A percentile compares a stretch with the other conserved stretches of the same genome.
phyloP scores from a whole-genome alignment of 2,888 invertebrate genomes.

The Troides helena region DNA sequence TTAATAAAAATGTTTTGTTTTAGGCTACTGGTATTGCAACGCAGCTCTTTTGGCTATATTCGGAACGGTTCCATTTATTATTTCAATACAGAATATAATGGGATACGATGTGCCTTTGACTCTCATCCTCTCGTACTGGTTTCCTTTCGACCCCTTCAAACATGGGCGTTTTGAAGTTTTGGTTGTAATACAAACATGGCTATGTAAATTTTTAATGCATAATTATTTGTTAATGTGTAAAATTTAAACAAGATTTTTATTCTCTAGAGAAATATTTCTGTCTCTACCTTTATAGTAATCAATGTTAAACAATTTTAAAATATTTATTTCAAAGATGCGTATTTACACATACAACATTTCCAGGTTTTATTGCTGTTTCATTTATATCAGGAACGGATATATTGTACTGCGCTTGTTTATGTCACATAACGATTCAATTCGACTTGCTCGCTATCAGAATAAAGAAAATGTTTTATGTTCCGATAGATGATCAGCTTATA shows the following conservation, averaged over 20 bases:
- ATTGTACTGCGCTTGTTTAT: constrained; percentile 58
- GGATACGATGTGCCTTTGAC: constrained; percentile 50
- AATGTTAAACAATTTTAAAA: no score
- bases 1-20: not conserved
- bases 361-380: constrained; percentile 56
- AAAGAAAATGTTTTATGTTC: constrained; percentile 49
- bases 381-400: constrained; percentile 60
- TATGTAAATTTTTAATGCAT: constrained; percentile 47
- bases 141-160: constrained; percentile 60
- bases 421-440: constrained; percentile 63
- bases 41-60: constrained; percentile 52
- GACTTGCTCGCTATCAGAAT: constrained; percentile 56
- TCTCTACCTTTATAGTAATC: no score
- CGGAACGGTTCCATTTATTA: constrained; percentile 49
- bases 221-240: not conserved
- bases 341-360: constrained; percentile 15
- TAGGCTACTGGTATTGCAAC: constrained; percentile 65
- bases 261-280: no score
- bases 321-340: no score
- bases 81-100: constrained; percentile 41
- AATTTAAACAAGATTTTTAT: not conserved
- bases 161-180: constrained; percentile 47
- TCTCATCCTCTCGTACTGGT: constrained; percentile 63
- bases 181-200: constrained; percentile 53
- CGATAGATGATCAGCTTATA: constrained; percentile 50